phyloP scores from a whole-genome alignment of 2,888 invertebrate genomes.

The Eristalis pertinax region DNA sequence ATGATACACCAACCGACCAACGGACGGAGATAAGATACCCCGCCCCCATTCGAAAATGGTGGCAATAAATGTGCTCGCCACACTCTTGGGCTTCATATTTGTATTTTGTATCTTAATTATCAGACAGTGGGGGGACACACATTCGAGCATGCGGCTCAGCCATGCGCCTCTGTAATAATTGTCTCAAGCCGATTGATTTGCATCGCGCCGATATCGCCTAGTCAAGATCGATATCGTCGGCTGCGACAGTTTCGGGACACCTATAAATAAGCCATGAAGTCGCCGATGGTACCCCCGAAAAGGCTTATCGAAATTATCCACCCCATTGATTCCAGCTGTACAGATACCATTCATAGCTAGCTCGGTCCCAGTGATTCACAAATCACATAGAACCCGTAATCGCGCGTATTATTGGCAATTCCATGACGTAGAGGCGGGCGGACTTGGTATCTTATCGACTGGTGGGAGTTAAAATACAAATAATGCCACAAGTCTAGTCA shows the following conservation, averaged over 20 bases:
- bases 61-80: conserved; percentile 12
- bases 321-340: conserved; percentile 9
- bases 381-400: conserved; percentile 22
- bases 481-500: conserved; percentile 24
- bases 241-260: not conserved
- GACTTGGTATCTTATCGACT: conserved; percentile 43
- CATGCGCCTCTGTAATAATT: not conserved
- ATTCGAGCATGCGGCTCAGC: not conserved
- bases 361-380: conserved; percentile 47
- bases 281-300: conserved; percentile 10
- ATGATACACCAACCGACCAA: conserved; percentile 19
- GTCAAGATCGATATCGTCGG: not conserved
- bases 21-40: conserved; percentile 38
- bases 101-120: conserved; percentile 29
- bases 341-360: conserved; percentile 25
- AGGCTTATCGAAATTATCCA: conserved; percentile 12
- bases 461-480: conserved; percentile 49
- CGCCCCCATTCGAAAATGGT: not conserved
- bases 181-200: not conserved
- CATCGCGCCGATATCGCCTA: not conserved
- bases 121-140: not conserved
- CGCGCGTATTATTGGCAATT: conserved; percentile 20
- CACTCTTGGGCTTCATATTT: not conserved
- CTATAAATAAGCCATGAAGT: conserved; percentile 54
- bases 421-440: conserved; percentile 37